A percentile compares a stretch with the other conserved stretches of the same genome.
Conservation (phyloP, 1,140 invertebrate genomes). For the Kradibia gibbosae region DNA sequence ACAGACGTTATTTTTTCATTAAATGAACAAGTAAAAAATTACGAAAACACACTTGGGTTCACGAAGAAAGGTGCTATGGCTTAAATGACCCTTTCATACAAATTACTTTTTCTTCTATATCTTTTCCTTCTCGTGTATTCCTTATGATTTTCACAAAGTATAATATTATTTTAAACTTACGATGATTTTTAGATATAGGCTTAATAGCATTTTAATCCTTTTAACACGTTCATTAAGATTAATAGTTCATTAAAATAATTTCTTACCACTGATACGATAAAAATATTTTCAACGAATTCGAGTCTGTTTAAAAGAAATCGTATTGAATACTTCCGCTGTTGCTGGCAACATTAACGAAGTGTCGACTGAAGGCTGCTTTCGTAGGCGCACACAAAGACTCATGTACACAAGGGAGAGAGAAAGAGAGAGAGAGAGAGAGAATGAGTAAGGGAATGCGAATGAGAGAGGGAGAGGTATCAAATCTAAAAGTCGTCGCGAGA, state of each 20-base stretch:
- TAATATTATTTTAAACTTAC: background rate
- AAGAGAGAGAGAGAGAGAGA: background rate
- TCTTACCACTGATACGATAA: background rate
- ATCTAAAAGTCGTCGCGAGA: slow-evolving; percentile 32
- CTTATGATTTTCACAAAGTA: background rate
- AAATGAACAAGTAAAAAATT: background rate
- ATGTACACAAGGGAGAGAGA: background rate
- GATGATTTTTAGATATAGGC: background rate
- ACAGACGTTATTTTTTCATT: background rate
- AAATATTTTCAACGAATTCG: slow-evolving; percentile 26
- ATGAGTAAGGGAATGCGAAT: background rate
- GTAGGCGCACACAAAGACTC: slow-evolving; percentile 1
- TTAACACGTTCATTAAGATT: background rate
- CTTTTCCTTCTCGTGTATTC: background rate
- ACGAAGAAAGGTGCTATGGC: background rate
- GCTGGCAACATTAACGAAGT: slow-evolving; percentile 39
- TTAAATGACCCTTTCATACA: background rate
- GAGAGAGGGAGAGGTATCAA: slow-evolving; percentile 1
- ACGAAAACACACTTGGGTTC: background rate
- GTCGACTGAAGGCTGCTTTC: slow-evolving; percentile 8
- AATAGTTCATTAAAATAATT: background rate
- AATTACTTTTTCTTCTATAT: background rate
- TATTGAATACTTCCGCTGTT: slow-evolving; percentile 45
- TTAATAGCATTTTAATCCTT: background rate
- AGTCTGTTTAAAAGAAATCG: slow-evolving; percentile 34